Percentiles rank a stretch among this genome's conserved stretches.
phyloP scores from a whole-genome alignment of 2,797 vertebrate genomes.

The Pseudochirops cupreus region DNA sequence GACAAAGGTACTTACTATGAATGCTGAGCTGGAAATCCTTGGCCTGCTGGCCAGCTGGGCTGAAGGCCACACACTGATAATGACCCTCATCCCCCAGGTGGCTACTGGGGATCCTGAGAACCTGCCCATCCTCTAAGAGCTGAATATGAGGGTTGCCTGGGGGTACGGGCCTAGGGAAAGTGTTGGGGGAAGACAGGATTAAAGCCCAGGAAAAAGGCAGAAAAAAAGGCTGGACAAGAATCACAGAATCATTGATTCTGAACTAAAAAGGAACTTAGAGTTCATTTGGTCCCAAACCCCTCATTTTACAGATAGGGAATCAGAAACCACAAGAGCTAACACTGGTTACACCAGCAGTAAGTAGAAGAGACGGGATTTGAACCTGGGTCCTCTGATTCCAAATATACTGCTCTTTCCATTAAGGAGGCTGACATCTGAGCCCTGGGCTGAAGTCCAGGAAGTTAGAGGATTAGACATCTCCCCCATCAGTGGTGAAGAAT shows the following conservation, averaged over 20 bases:
- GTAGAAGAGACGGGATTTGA: background rate
- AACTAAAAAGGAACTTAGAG: background rate
- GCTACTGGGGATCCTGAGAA: conserved; percentile 87
- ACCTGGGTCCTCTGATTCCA: background rate
- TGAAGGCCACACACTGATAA: conserved; percentile 92
- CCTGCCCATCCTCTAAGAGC: conserved; percentile 88
- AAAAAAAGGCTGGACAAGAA: background rate
- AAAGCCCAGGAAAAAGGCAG: accelerated
- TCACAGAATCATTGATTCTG: background rate
- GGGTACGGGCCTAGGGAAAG: conserved; percentile 86
- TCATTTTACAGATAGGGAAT: background rate
- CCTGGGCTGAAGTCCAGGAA: background rate
- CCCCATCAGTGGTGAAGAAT: background rate
- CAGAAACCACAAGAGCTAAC: background rate
- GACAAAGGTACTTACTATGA: conserved; percentile 83
- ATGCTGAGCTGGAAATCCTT: conserved; percentile 90
- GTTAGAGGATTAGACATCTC: background rate
- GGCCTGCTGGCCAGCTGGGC: conserved; percentile 91
- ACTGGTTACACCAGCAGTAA: background rate
- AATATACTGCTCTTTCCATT: background rate
- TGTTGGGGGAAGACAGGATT: background rate
- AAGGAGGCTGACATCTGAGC: background rate
- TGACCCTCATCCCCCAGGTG: conserved; percentile 89
- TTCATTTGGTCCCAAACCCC: background rate
- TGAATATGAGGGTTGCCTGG: conserved; percentile 87